Evolutionary conservation across 2,888 invertebrate species (phyloP), one percentile per base, ranked within the genome.

Genomic region (Epinotia nisella): DNA sequence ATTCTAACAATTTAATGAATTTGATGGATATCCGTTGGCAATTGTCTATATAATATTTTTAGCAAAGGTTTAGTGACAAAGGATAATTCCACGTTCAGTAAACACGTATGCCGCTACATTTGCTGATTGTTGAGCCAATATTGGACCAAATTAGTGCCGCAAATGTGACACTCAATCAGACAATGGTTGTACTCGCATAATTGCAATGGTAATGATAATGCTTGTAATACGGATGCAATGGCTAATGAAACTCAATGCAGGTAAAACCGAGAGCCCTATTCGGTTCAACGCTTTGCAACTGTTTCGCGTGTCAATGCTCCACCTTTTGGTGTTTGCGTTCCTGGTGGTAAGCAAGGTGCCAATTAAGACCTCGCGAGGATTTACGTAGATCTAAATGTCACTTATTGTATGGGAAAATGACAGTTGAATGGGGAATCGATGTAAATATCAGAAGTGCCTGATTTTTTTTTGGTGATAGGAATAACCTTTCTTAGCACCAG

Each of bases 141-240:
- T 61, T 67, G 67, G 67, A 13, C 45, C 45, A 61, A 72, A 72
- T 72, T 72, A 71, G 66, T n/a, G 61, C 67, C 71, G 55, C 71
- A 67, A 72, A 72, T 61, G 59, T 56, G 13, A 65, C 29, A 19
- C 55, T 58, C 65, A 71, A 61, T 71, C 71, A 45, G 55, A 41
- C 55, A 66, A 71, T 55, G 45, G 45, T n/a, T 55, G 71, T 67
- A 61, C 60, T 39, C 41, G 58, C 65, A n/a, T 67, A 55, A 72
- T 67, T 72, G 61, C 67, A 45, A 70, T 69, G 53, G 61, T 9
- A 35, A 45, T 49, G 55, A 53, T 67, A 55, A 62, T 62, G 24
- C 56, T 29, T 17, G 24, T 10, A 29, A 45, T 60, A 4, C 13
- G 68, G 68, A 29, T 59, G 68, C 41, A 41, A 39, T 51, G 51